phyloP scores from a whole-genome alignment of 2,888 invertebrate genomes.

The Dione juno region DNA sequence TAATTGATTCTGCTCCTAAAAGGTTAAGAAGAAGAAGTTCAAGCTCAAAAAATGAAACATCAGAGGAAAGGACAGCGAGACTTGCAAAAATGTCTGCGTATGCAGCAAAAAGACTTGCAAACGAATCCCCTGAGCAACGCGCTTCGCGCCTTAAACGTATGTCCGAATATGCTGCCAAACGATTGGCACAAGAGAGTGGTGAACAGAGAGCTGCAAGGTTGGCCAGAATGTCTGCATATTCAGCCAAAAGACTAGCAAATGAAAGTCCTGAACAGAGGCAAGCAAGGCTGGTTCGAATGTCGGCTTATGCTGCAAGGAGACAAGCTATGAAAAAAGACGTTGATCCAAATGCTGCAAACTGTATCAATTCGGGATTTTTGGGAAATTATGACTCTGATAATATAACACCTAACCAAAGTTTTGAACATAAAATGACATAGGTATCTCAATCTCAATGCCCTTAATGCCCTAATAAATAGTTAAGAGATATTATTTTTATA shows the following conservation, averaged over 20 bases:
- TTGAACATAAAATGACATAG: constrained; percentile 39
- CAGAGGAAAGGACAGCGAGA: constrained; percentile 65
- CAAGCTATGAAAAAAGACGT: constrained; percentile 64
- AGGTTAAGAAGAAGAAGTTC: constrained; percentile 55
- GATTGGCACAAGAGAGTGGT: constrained; percentile 67
- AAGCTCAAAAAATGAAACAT: constrained; percentile 58
- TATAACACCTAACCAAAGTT: constrained; percentile 54
- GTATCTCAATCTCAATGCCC: constrained; percentile 1
- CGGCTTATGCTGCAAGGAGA: constrained; percentile 73
- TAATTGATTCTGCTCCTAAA: constrained; percentile 45
- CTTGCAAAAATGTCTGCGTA: constrained; percentile 77
- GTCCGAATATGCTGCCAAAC: constrained; percentile 76
- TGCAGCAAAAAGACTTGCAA: constrained; percentile 75
- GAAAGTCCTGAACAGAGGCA: constrained; percentile 72
- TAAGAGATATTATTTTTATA: constrained; percentile 44
- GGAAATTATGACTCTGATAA: constrained; percentile 21
- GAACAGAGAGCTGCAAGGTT: constrained; percentile 71
- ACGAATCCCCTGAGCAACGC: constrained; percentile 72
- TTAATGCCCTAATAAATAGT: not conserved
- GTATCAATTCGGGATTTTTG: constrained; percentile 14
- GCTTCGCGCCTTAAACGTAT: constrained; percentile 68
- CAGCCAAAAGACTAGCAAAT: constrained; percentile 70
- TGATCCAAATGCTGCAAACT: constrained; percentile 20
- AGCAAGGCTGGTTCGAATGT: constrained; percentile 69
- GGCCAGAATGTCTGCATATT: constrained; percentile 76